phyloP scores from a whole-genome alignment of 2,113 vertebrate species.

The Pelvicachromis taeniatus region DNA sequence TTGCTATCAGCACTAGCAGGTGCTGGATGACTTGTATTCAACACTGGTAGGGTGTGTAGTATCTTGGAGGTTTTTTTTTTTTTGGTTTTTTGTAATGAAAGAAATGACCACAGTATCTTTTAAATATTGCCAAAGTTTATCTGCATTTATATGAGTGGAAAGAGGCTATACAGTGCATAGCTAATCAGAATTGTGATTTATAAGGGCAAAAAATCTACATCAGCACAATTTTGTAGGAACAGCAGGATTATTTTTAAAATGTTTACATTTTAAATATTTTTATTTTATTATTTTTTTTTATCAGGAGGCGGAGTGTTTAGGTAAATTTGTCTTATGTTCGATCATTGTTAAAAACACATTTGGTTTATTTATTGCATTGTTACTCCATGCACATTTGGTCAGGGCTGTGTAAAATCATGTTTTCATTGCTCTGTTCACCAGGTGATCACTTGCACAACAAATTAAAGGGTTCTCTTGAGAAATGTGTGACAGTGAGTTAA shows the following conservation, averaged over 20 bases:
- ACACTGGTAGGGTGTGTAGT: neutral
- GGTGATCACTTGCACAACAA: neutral
- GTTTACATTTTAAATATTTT: neutral
- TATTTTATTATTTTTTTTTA: neutral
- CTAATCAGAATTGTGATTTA: slow-evolving; percentile 7
- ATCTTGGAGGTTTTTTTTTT: neutral
- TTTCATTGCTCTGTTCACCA: neutral
- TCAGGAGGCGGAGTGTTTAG: neutral
- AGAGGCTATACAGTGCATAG: slow-evolving; percentile 27
- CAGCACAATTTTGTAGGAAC: slow-evolving; percentile 50
- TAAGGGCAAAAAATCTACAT: slow-evolving; percentile 13
- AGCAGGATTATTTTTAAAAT: neutral
- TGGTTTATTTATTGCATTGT: slow-evolving; percentile 10
- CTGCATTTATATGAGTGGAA: slow-evolving; percentile 28
- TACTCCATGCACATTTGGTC: neutral
- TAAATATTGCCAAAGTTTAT: slow-evolving; percentile 65
- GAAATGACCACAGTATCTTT: slow-evolving; percentile 34
- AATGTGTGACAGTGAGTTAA: neutral
- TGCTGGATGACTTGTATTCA: slow-evolving; percentile 34
- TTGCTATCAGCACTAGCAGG: slow-evolving; percentile 61
- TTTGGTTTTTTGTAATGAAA: slow-evolving; percentile 15
- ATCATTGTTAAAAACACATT: neutral
- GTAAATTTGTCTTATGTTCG: neutral
- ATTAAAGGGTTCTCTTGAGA: neutral
- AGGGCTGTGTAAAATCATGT: neutral